Percentiles rank a stretch among this genome's conserved stretches.
Conservation (phyloP, 2,888 invertebrate genomes). For the Spodoptera exigua region DNA sequence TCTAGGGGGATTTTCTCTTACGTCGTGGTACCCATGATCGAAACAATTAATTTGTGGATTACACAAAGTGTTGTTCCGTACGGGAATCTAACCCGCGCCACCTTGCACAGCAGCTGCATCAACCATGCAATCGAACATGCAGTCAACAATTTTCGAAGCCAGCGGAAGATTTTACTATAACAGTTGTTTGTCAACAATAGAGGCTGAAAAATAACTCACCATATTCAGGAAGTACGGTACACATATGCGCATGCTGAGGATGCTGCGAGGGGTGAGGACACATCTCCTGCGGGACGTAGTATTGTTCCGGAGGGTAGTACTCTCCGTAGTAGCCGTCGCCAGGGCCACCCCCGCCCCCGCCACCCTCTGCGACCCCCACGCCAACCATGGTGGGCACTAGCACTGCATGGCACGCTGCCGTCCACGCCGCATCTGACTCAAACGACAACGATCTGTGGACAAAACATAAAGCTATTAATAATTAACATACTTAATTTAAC, state of each 20-base stretch:
- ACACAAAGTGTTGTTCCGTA: too few relatives aligned
- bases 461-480: slow-evolving; percentile 21
- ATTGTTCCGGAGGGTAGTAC: slow-evolving; percentile 90
- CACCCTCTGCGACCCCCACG: slow-evolving; percentile 86
- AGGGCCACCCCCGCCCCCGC: slow-evolving; percentile 79
- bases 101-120: too few relatives aligned
- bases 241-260: slow-evolving; percentile 90
- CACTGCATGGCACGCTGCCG: slow-evolving; percentile 79
- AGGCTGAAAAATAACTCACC: slow-evolving; percentile 85
- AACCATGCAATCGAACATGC: too few relatives aligned
- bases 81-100: too few relatives aligned
- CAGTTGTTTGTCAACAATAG: too few relatives aligned
- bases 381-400: slow-evolving; percentile 83
- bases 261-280: slow-evolving; percentile 91
- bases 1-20: too few relatives aligned
- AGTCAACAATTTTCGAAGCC: too few relatives aligned
- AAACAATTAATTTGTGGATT: too few relatives aligned
- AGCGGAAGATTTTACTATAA: too few relatives aligned
- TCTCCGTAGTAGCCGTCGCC: slow-evolving; percentile 87
- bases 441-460: slow-evolving; percentile 74
- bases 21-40: too few relatives aligned
- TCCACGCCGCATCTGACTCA: slow-evolving; percentile 74
- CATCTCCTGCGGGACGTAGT: slow-evolving; percentile 89
- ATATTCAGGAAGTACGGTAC: slow-evolving; percentile 93
- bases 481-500: too few relatives aligned